Evolutionary conservation across 2,113 vertebrate species (phyloP).

Genomic region (Plecotus auritus): DNA sequence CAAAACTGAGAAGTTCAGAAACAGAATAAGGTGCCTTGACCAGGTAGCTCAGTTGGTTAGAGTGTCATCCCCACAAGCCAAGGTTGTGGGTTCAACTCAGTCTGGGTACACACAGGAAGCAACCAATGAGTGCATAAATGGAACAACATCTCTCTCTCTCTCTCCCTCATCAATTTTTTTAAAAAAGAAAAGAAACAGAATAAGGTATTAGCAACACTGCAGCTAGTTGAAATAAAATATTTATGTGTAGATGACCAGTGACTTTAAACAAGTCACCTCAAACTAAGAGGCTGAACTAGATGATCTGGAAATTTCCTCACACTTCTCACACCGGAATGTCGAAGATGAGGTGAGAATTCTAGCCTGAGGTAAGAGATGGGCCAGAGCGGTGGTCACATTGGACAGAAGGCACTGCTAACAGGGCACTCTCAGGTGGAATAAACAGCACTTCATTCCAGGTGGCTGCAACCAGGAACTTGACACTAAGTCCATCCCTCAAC

Average conservation of each 20-base stretch:
- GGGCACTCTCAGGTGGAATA: not conserved
- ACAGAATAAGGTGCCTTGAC: not conserved
- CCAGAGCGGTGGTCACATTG: rapidly evolving
- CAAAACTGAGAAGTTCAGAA: not conserved
- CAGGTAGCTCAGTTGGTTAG: not conserved
- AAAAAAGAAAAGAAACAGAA: not conserved
- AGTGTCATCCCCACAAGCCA: not conserved
- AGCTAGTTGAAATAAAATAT: not conserved
- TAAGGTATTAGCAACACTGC: not conserved
- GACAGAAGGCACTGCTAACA: too few relatives aligned
- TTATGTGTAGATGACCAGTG: not conserved
- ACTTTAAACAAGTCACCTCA: not conserved
- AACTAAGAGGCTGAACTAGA: not conserved
- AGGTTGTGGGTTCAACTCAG: not conserved
- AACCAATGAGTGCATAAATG: not conserved
- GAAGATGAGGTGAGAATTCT: not conserved
- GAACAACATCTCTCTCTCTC: not conserved
- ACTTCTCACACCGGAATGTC: rapidly evolving
- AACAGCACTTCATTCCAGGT: not conserved
- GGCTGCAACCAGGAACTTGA: not conserved
- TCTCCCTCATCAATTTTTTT: not conserved
- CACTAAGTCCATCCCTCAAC: not conserved
- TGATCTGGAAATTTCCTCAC: not conserved
- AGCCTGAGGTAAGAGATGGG: not conserved
- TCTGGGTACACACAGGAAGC: not conserved